Base-by-base conservation (phyloP, 2,888 invertebrate genomes). In the Lepidocyrtinus sp. region DNA sequence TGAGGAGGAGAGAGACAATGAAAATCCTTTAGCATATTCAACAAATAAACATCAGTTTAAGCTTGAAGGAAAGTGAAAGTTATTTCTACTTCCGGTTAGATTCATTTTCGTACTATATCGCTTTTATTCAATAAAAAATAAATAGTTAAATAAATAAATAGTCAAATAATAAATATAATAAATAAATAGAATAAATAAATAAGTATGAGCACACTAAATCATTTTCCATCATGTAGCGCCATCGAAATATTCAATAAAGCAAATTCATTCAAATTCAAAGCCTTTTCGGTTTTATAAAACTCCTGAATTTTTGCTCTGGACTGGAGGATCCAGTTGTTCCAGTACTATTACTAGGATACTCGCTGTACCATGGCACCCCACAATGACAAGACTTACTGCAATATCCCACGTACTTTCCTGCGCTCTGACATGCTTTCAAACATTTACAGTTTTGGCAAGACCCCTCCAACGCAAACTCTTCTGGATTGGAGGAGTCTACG, bases 1-100 rank as follows among this genome's bases (percentile, higher is more conserved):
- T 84, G 84, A 90, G 62, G 87, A 88, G 71, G 90, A 90, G 83
- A 87, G 90, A 75, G 83, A 88, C 63, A 88, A 89, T 1, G 91
- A 91, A 87, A 91, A 91, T 87, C 90, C 90, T 7, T 78, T 88
- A 63, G 90, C 90, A 27, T 90, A 90, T 86, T 87, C 88, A 25
- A 87, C 87, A 59, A 89, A 89, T 81, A 87, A 88, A 82, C 84
- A 87, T 78, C 87, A 88, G 59, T 89, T 88, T 84, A 87, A 87
- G 71, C 86, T 88, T 76, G 85, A 86, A n/a, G n/a, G n/a, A n/a
- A n/a, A n/a, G n/a, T n/a, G n/a, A n/a, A n/a, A n/a, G n/a, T n/a
- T n/a, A n/a, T n/a, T n/a, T n/a, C n/a, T n/a, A n/a, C n/a, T n/a
- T n/a, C n/a, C n/a, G n/a, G n/a, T n/a, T n/a, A n/a, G n/a, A n/a